These are phyloP conservation scores for Torymus auratus DNA, from an alignment of 2,888 invertebrate species.

Conservation along the genomic window DNA sequence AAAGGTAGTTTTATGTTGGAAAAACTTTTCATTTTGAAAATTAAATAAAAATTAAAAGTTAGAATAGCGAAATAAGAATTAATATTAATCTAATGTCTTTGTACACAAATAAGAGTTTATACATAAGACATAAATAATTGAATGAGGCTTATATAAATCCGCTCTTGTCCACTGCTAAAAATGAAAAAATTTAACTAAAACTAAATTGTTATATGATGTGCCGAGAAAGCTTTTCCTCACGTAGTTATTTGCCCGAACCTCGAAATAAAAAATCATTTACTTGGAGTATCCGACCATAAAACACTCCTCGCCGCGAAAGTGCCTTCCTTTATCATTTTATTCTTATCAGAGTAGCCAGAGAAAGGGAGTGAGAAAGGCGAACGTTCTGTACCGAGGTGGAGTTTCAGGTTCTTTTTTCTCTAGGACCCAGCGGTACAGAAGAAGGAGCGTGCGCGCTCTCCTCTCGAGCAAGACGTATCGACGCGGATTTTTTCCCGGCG, in stretches of 20 bases:
- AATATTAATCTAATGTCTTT: too few relatives aligned
- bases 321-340: slow-evolving; percentile 57
- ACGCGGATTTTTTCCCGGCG: slow-evolving; percentile 72
- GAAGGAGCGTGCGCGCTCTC: slow-evolving; percentile 57
- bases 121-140: too few relatives aligned
- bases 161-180: too few relatives aligned
- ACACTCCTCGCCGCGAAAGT: slow-evolving; percentile 37
- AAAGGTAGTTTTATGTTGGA: too few relatives aligned
- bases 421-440: slow-evolving; percentile 36
- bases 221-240: slow-evolving; percentile 1
- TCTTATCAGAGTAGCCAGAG: slow-evolving; percentile 47
- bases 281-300: slow-evolving; percentile 46
- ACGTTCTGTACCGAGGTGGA: slow-evolving; percentile 60
- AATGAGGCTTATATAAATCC: too few relatives aligned
- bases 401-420: slow-evolving; percentile 44
- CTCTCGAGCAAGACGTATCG: slow-evolving; percentile 74
- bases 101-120: too few relatives aligned
- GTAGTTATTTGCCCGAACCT: background rate
- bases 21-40: too few relatives aligned
- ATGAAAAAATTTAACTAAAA: too few relatives aligned
- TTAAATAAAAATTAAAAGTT: too few relatives aligned
- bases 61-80: too few relatives aligned
- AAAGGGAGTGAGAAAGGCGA: slow-evolving; percentile 55
- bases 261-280: slow-evolving; percentile 44
- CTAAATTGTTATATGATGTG: too few relatives aligned